Evolutionary conservation across 2,888 invertebrate species (phyloP), one percentile per base, ranked within the genome.

Genomic region (Oscheius sp.): DNA sequence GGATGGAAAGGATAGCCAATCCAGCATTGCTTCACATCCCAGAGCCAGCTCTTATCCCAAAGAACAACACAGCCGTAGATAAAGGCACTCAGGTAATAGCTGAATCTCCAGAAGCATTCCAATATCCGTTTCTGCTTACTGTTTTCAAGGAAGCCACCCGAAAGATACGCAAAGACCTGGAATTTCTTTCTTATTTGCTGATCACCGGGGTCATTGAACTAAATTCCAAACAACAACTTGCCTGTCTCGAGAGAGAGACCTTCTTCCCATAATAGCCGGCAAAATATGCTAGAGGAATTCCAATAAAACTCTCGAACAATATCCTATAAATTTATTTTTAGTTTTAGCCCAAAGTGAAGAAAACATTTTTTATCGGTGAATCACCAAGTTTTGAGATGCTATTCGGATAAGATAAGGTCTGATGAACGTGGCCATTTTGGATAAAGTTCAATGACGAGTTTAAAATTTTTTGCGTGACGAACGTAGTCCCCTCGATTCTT

Each of bases 21-120:
- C 82, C 82, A 84, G 63, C 82, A 81, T 17, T 85, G 72, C 31
- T 73, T 87, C 3, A 83, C 87, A 20, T 84, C 87, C 39, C 85
- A 85, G 34, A 87, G 84, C 83, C 85, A 86, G 29, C 82, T 79
- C 45, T 82, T 87, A 69, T 87, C 87, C n/a, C 74, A 84, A 20
- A 82, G 42, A 31, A 57, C 46, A 25, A 55, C 31, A 33, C 39
- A 58, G 29, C 85, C 85, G 58, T 80, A 85, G 31, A 74, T 31
- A 55, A 84, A 83, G 12, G 82, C 76, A 23, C 72, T 57, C 0
- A 77, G 55, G 70, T 85, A 85, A 34, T 65, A 70, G 37, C 70
- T 70, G 70, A 70, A 81, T 37, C 83, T 72, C 81, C 79, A 85
- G 70, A 82, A 82, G 52, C 79, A 81, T 68, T 84, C 84, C 48